Evolutionary conservation across 2,113 vertebrate species (phyloP).

Genomic region (Orcinus orca): DNA sequence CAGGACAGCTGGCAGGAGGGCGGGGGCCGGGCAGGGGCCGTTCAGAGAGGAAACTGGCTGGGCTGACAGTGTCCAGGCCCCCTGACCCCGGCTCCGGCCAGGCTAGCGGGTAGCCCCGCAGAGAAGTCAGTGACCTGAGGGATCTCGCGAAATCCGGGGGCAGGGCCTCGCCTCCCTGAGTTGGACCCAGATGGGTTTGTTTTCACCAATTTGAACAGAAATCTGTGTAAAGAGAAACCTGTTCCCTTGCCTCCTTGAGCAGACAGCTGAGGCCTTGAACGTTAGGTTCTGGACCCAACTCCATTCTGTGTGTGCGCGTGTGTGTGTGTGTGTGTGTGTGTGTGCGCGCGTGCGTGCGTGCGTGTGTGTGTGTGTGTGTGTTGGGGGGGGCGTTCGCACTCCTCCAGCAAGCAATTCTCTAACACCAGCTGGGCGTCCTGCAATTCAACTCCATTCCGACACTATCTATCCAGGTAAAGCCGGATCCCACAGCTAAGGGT

Average conservation of each 20-base stretch:
- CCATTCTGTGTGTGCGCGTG: neutral
- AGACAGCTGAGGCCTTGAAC: neutral
- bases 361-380: rapidly evolving
- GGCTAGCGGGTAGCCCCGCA: rapidly evolving
- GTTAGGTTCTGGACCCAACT: neutral
- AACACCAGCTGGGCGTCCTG: neutral
- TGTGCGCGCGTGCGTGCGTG: rapidly evolving
- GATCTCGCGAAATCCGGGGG: neutral
- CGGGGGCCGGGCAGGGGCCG: rapidly evolving
- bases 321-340: neutral
- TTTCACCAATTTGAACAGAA: neutral
- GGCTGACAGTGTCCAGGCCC: neutral
- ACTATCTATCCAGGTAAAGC: neutral
- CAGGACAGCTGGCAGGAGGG: neutral
- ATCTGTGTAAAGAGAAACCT: neutral
- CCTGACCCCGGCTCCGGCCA: neutral
- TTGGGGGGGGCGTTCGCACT: neutral
- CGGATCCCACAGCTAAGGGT: neutral
- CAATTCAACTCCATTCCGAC: neutral
- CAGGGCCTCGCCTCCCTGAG: neutral
- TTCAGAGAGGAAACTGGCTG: neutral
- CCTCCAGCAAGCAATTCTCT: neutral
- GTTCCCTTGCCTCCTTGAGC: neutral
- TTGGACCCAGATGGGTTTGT: neutral
- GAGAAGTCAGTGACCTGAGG: rapidly evolving